Percentiles rank a stretch among this genome's conserved stretches.
Conservation (phyloP, 2,113 vertebrate species). For the Proterorhinus semilunaris region DNA sequence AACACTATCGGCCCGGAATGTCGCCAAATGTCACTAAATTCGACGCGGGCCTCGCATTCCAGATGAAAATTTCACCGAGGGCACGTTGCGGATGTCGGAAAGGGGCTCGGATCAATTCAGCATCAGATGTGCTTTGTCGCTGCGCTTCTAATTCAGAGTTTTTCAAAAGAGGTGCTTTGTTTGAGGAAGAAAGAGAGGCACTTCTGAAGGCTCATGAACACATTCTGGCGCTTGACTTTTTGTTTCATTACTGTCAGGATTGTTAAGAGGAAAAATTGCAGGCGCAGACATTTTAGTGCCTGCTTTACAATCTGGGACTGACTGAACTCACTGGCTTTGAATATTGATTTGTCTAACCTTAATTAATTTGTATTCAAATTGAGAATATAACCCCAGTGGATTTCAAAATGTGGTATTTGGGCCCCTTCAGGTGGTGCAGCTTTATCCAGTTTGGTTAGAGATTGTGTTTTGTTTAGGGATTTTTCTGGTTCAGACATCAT, state of each 20-base stretch:
- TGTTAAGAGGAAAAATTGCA: not conserved
- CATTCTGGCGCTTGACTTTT: not conserved
- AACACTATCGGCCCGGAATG: not conserved
- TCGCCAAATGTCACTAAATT: not conserved
- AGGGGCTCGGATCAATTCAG: not conserved
- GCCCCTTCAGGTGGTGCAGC: no score
- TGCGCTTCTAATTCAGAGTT: not conserved
- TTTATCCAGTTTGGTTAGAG: no score
- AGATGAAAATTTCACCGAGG: not conserved
- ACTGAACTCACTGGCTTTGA: no score
- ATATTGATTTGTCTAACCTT: no score
- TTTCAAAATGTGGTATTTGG: no score
- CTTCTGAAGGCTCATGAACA: not conserved
- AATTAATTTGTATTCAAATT: no score
- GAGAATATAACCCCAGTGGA: no score
- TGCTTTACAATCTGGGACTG: no score
- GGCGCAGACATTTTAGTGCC: not conserved
- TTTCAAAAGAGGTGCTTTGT: not conserved
- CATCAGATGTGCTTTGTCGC: not conserved
- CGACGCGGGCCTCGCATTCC: not conserved
- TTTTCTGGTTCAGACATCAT: no score
- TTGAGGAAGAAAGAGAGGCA: conserved; percentile 4
- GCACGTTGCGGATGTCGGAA: not conserved
- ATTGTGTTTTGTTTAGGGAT: no score
- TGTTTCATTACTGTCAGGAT: not conserved